Evolutionary conservation across 2,888 invertebrate species (phyloP), one percentile per base, ranked within the genome.

Genomic region (Nebria brevicollis): DNA sequence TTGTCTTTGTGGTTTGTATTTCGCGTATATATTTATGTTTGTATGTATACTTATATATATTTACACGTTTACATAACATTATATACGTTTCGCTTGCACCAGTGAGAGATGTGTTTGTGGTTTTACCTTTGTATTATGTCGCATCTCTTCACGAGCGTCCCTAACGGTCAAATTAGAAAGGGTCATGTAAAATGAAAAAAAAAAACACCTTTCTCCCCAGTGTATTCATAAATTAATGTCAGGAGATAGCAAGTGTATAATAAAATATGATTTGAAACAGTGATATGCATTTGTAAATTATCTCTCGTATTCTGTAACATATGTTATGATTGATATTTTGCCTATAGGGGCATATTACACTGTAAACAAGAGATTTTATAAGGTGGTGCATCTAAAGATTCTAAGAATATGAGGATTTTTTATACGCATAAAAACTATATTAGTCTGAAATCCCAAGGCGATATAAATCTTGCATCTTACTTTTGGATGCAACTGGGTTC

Each of bases 1-100:
- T 64, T 77, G 70, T 20, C 26, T 77, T 77, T 77, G 77, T 64
- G 75, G 75, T 65, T 54, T 54, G 75, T 75, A 66, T 25, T 15
- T 75, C 65, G 26, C 75, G 41, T 54, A 54, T 13, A 54, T 54
- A 11, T 54, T 7, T 54, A 11, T 54, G 7, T 54, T 11, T 54
- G 7, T 54, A 13, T 54, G 54, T 54, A 54, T 54, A 54, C 54
- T 54, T 54, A 54, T 54, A 54, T 54, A 54, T 13, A 13, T 54
- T 54, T 13, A 54, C 54, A 75, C 66, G 75, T 75, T 75, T 64
- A 66, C 34, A 64, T 65, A 15, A 66, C 66, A 34, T 70, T 70
- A 70, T 70, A 70, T 11, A 20, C 70, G 70, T 70, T 66, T 7
- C 70, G 34, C 70, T 11, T 11, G 3, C 70, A 70, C 70, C 10